Conservation (phyloP, 2,113 vertebrate species). For the Caranx melampygus region DNA sequence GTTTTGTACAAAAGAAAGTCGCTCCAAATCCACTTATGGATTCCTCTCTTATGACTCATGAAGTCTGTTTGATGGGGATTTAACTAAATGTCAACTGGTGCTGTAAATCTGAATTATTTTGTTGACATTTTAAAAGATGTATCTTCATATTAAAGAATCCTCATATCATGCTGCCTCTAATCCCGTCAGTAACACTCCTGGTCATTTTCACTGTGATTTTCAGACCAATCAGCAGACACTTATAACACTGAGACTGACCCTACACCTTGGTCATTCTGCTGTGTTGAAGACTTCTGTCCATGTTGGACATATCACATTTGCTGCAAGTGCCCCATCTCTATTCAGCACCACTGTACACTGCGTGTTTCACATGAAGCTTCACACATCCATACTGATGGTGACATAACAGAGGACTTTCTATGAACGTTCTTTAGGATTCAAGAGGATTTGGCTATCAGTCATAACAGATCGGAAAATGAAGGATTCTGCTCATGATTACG, state of each 20-base stretch:
- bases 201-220: not conserved
- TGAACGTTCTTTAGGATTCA: slow-evolving; percentile 14
- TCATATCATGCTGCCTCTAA: no score
- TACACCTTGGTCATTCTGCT: not conserved
- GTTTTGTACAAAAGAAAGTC: not conserved
- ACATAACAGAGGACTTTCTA: slow-evolving; percentile 24
- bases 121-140: no score
- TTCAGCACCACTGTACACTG: not conserved
- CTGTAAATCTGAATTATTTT: no score
- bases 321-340: no score
- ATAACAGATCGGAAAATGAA: slow-evolving; percentile 27
- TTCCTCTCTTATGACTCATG: not conserved
- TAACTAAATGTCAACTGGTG: not conserved
- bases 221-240: not conserved
- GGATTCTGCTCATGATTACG: slow-evolving; percentile 24
- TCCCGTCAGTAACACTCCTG: not conserved
- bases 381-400: slow-evolving; percentile 3
- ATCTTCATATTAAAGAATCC: no score
- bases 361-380: not conserved
- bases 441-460: slow-evolving; percentile 35
- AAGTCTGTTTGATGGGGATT: not conserved
- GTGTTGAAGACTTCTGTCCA: not conserved
- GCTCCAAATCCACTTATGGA: not conserved
- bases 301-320: no score
- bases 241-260: not conserved